Percentiles rank a stretch among this genome's conserved stretches.
Conservation (phyloP, 2,888 invertebrate genomes). For the Mesoligia furuncula region DNA sequence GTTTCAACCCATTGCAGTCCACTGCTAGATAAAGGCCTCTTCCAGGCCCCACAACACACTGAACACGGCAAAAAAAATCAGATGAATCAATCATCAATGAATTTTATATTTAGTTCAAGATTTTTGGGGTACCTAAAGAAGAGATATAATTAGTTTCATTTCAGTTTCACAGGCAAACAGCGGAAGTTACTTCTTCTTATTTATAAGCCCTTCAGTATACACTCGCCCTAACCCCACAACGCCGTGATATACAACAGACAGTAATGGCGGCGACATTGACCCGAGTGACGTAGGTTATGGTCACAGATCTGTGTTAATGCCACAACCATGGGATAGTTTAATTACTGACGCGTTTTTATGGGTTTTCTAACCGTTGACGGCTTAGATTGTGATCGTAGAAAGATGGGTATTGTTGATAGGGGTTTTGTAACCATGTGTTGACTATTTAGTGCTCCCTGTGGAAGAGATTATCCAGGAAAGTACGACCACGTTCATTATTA, state of each 20-base stretch:
- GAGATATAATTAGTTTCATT: neutral
- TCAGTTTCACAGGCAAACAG: neutral
- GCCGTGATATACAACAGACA: slow-evolving; percentile 40
- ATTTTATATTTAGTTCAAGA: neutral
- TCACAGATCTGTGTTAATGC: slow-evolving; percentile 40
- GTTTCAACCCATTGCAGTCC: too few relatives aligned
- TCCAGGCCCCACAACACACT: too few relatives aligned
- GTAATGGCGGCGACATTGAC: slow-evolving; percentile 57
- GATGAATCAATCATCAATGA: too few relatives aligned
- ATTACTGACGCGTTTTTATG: slow-evolving; percentile 47
- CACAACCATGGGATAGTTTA: slow-evolving; percentile 35
- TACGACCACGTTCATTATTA: neutral
- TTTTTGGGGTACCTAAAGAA: neutral
- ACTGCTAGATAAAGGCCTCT: too few relatives aligned
- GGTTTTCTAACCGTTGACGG: slow-evolving; percentile 45
- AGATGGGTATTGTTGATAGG: neutral
- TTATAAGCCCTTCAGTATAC: slow-evolving; percentile 1
- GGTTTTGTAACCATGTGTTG: slow-evolving; percentile 21
- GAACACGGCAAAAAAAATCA: too few relatives aligned
- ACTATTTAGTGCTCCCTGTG: neutral
- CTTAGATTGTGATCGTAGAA: slow-evolving; percentile 24
- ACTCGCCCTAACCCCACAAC: slow-evolving; percentile 30
- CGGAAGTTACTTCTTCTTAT: neutral
- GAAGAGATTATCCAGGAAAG: neutral
- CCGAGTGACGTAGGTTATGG: slow-evolving; percentile 61